These are phyloP conservation scores for Lathronympha strigana DNA, from an alignment of 2,888 invertebrate genomes.

Conservation along the genomic window DNA sequence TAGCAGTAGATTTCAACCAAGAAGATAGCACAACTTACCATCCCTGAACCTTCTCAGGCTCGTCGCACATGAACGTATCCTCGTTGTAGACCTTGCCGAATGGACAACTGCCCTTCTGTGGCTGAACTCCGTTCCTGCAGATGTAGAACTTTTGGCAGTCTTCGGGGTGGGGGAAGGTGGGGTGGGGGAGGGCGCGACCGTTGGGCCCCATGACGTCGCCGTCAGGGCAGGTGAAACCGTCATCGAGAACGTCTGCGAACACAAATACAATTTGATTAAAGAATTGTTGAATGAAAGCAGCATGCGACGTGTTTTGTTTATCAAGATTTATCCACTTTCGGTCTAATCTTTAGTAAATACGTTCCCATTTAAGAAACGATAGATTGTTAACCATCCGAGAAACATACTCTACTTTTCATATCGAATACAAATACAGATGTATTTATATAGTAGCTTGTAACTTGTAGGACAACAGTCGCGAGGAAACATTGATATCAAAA, in stretches of 20 bases:
- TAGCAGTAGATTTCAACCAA: constrained; percentile 56
- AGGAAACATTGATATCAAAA: too few species aligned
- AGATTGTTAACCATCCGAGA: too few species aligned
- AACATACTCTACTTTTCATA: too few species aligned
- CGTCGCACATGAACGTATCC: constrained; percentile 89
- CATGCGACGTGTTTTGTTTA: too few species aligned
- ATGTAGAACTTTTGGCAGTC: constrained; percentile 94
- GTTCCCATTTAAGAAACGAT: too few species aligned
- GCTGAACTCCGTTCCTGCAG: constrained; percentile 89
- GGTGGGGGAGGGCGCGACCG: constrained; percentile 89
- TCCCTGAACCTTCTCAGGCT: constrained; percentile 90
- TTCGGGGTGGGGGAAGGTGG: constrained; percentile 90
- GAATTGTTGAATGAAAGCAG: not conserved
- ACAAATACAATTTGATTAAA: not conserved
- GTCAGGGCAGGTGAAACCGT: constrained; percentile 91
- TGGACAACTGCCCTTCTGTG: constrained; percentile 90
- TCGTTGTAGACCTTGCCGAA: constrained; percentile 91
- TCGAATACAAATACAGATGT: too few species aligned
- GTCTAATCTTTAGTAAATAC: too few species aligned
- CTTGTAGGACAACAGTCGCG: too few species aligned
- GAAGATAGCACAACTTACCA: constrained; percentile 80
- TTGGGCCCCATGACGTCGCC: constrained; percentile 87
- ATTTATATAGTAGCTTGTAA: too few species aligned
- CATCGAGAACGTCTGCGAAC: constrained; percentile 86
- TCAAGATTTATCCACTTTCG: too few species aligned